phyloP scores from a whole-genome alignment of 1,140 invertebrate genomes.

The Nephila pilipes region DNA sequence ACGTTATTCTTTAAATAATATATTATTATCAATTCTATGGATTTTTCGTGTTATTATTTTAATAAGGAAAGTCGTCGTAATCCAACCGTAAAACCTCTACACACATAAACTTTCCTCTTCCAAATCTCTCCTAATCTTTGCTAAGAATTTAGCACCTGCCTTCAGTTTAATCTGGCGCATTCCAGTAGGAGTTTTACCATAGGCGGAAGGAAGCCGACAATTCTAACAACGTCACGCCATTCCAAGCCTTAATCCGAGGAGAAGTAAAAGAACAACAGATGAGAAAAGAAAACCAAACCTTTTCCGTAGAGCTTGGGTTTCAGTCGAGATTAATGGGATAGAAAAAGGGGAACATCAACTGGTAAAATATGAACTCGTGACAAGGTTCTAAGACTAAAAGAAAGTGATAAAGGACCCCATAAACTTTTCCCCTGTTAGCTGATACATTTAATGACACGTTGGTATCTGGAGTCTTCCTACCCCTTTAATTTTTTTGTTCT shows the following conservation, averaged over 20 bases:
- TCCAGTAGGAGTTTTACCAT: neutral
- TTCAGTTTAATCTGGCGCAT: neutral
- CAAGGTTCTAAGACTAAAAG: neutral
- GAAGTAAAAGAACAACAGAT: neutral
- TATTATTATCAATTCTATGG: no score
- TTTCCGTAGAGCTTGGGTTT: neutral
- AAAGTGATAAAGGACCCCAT: slow-evolving; percentile 43
- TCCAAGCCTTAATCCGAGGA: neutral
- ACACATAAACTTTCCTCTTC: neutral
- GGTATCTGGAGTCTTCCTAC: neutral
- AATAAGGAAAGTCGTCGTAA: neutral
- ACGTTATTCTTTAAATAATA: no score
- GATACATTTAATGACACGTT: slow-evolving; percentile 44
- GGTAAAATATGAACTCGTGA: slow-evolving; percentile 48
- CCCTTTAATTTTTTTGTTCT: neutral
- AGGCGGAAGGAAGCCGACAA: neutral
- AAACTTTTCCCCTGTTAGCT: slow-evolving; percentile 32
- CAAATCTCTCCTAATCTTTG: neutral
- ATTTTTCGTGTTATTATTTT: neutral
- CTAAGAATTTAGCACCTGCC: neutral
- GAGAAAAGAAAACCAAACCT: neutral
- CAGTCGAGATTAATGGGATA: slow-evolving; percentile 38
- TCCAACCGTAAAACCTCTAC: neutral
- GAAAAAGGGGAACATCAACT: slow-evolving; percentile 29
- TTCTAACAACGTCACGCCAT: neutral